Conservation (phyloP, 35 echinoderm and acorn worm species). For the Heliocidaris erythrogramma region DNA sequence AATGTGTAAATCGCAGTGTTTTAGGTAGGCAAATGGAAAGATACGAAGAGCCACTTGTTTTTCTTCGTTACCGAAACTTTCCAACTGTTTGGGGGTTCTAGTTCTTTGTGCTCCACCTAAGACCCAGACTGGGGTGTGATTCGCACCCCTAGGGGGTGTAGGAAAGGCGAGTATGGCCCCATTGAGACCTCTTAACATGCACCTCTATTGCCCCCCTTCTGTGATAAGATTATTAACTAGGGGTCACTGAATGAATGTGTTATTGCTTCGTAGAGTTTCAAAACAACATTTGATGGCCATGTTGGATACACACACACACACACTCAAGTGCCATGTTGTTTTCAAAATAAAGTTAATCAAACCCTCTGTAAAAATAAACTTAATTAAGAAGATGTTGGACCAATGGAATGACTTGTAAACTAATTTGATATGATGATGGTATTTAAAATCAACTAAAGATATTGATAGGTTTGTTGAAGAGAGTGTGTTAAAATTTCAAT, state of each 20-base stretch:
- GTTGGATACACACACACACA: background rate
- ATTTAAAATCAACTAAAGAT: too few relatives aligned
- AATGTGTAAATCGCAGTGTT: too few relatives aligned
- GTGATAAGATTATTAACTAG: background rate
- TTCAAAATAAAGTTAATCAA: too few relatives aligned
- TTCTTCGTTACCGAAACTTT: background rate
- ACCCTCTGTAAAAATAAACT: too few relatives aligned
- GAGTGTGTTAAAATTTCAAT: too few relatives aligned
- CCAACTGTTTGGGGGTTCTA: background rate
- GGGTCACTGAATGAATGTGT: background rate
- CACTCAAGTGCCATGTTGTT: too few relatives aligned
- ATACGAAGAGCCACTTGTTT: background rate
- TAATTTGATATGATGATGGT: too few relatives aligned
- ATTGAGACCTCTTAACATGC: constrained; percentile 5
- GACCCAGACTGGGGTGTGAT: background rate
- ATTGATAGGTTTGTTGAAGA: too few relatives aligned
- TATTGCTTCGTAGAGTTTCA: background rate
- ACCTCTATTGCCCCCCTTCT: background rate
- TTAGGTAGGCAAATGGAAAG: too few relatives aligned
- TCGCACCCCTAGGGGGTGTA: background rate
- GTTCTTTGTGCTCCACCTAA: background rate
- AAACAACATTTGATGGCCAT: background rate
- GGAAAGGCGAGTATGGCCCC: background rate
- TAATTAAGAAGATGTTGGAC: too few relatives aligned
- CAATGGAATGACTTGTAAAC: too few relatives aligned